Percentiles rank a stretch among this genome's conserved stretches.
Conservation (phyloP, 2,797 vertebrate genomes). For the Chaunax sp. region DNA sequence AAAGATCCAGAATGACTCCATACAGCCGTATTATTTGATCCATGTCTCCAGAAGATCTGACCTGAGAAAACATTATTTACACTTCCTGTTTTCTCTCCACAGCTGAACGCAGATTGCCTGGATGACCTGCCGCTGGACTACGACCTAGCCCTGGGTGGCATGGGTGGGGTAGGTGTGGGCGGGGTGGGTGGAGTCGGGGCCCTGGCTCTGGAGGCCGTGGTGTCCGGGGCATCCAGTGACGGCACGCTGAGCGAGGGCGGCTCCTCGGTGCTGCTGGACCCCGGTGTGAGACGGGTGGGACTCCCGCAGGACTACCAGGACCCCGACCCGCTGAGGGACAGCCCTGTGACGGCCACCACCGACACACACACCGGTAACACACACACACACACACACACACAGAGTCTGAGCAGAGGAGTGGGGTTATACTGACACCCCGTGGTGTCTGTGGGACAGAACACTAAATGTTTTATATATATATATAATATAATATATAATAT, state of each 20-base stretch:
- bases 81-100: conserved; percentile 2
- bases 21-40: too few species aligned
- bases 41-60: too few species aligned
- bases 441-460: conserved; percentile 2
- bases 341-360: conserved; percentile 72
- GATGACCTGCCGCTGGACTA: conserved; percentile 93
- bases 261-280: conserved; percentile 87
- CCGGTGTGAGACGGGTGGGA: conserved; percentile 86
- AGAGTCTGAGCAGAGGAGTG: background rate
- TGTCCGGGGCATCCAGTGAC: conserved; percentile 83
- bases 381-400: conserved; percentile 27
- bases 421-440: conserved; percentile 26
- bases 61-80: too few species aligned
- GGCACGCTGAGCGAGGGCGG: conserved; percentile 86
- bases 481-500: too few species aligned
- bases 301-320: conserved; percentile 92
- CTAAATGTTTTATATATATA: too few species aligned
- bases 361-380: conserved; percentile 74
- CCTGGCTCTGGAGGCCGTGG: conserved; percentile 75
- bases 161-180: conserved; percentile 71
- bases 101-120: conserved; percentile 95
- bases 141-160: conserved; percentile 87
- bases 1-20: too few species aligned
- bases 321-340: conserved; percentile 80
- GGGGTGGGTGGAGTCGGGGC: conserved; percentile 68